Conservation (phyloP, 2,113 vertebrate genomes). For the Vulpes vulpes region DNA sequence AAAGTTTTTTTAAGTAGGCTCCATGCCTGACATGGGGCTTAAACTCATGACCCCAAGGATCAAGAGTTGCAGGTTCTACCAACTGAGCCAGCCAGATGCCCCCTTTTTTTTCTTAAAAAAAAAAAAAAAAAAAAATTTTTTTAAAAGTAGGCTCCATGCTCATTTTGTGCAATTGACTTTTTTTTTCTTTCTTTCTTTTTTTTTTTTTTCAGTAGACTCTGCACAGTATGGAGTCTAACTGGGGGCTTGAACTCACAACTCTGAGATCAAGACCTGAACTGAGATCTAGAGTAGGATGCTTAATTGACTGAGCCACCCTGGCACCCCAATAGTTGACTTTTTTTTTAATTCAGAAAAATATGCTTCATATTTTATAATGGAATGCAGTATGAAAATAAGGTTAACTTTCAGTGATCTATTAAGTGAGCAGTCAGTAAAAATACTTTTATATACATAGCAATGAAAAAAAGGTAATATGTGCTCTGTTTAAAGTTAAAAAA, state of each 20-base stretch:
- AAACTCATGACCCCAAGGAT: background rate
- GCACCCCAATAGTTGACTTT: too few relatives aligned
- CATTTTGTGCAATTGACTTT: background rate
- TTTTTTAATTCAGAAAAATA: background rate
- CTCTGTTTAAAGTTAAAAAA: background rate
- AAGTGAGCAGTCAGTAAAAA: background rate
- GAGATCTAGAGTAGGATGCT: too few relatives aligned
- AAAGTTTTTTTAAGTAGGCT: background rate
- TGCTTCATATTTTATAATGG: constrained; percentile 5
- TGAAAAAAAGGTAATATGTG: background rate
- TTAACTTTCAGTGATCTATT: background rate
- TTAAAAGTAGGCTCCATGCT: background rate
- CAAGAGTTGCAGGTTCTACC: background rate
- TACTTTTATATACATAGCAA: background rate
- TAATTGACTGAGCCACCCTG: too few relatives aligned
- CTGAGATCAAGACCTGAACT: too few relatives aligned
- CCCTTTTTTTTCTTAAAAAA: background rate
- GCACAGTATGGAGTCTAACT: too few relatives aligned
- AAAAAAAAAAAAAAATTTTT: too few relatives aligned
- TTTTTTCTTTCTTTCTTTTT: background rate
- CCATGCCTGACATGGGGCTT: background rate
- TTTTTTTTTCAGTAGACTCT: background rate
- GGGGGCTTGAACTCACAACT: too few relatives aligned
- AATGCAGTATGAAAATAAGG: background rate
- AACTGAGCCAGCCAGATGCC: background rate